phyloP scores from a whole-genome alignment of 2,888 invertebrate species.

The Drosophila anomelani region DNA sequence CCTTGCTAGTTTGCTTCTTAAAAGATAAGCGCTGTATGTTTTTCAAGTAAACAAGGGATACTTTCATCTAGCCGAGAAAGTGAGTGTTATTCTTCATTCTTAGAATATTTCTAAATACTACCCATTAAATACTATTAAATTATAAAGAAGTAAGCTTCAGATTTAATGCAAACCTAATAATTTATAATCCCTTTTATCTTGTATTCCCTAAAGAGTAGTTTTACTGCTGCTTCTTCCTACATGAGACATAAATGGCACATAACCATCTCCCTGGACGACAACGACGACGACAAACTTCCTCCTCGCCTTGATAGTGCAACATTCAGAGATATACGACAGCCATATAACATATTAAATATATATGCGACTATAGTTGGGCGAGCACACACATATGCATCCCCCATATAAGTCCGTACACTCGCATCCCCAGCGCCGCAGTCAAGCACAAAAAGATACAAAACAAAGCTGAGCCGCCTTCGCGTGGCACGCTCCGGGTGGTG shows the following conservation, averaged over 20 bases:
- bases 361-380: conserved; percentile 4
- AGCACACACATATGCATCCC: conserved; percentile 22
- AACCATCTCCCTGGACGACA: conserved; percentile 15
- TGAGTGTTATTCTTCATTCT: not conserved
- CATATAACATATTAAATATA: conserved; percentile 27
- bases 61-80: not conserved
- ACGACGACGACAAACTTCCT: conserved; percentile 58
- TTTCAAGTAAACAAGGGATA: not conserved
- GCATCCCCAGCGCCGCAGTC: conserved; percentile 50
- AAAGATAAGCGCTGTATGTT: conserved; percentile 2
- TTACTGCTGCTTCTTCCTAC: not conserved
- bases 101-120: not conserved
- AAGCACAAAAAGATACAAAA: conserved; percentile 49
- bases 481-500: conserved; percentile 70
- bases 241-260: conserved; percentile 17
- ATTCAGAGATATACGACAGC: conserved; percentile 25
- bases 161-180: not conserved
- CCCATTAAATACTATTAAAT: not conserved
- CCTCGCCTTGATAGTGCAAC: conserved; percentile 66
- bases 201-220: not conserved
- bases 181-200: not conserved
- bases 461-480: conserved; percentile 57
- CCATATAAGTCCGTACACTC: conserved; percentile 30
- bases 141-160: not conserved
- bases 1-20: not conserved